Conservation (phyloP, 2,888 invertebrate species). For the Auanema sp. region DNA sequence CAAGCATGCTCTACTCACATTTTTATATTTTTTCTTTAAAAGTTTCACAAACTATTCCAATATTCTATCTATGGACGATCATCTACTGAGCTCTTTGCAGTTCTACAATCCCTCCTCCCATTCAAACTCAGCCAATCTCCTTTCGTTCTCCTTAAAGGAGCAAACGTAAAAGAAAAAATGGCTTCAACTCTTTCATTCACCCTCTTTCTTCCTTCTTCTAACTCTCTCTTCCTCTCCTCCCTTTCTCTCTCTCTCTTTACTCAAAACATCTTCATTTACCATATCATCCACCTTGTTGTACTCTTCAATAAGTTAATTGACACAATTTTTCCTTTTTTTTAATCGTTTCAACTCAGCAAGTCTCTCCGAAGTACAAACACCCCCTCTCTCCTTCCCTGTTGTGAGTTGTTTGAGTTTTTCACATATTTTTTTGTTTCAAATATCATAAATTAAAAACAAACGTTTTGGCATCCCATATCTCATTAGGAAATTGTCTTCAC, state of each 20-base stretch:
- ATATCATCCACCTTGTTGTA: not conserved
- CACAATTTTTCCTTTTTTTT: slow-evolving; percentile 1
- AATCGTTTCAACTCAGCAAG: not conserved
- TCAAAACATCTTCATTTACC: slow-evolving; percentile 7
- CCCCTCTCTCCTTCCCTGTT: not conserved
- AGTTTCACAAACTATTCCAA: too few relatives aligned
- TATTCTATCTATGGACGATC: too few relatives aligned
- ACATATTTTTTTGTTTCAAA: too few relatives aligned
- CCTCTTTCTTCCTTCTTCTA: slow-evolving; percentile 3
- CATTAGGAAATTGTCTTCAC: too few relatives aligned
- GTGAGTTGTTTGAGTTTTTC: too few relatives aligned
- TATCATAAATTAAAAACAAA: too few relatives aligned
- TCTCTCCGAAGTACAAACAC: not conserved
- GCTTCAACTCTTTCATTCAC: not conserved
- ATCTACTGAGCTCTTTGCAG: too few relatives aligned
- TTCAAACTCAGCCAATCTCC: not conserved
- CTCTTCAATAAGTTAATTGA: not conserved
- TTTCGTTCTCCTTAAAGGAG: not conserved
- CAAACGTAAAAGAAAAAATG: too few relatives aligned
- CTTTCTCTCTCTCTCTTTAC: not conserved
- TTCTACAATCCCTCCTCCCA: not conserved
- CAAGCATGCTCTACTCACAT: too few relatives aligned
- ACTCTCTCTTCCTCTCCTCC: slow-evolving; percentile 5
- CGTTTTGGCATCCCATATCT: too few relatives aligned
- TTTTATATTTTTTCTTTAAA: too few relatives aligned